Evolutionary conservation across 2,797 vertebrate species (phyloP), one percentile per base, ranked within the genome.

Genomic region (Glossophaga mutica): DNA sequence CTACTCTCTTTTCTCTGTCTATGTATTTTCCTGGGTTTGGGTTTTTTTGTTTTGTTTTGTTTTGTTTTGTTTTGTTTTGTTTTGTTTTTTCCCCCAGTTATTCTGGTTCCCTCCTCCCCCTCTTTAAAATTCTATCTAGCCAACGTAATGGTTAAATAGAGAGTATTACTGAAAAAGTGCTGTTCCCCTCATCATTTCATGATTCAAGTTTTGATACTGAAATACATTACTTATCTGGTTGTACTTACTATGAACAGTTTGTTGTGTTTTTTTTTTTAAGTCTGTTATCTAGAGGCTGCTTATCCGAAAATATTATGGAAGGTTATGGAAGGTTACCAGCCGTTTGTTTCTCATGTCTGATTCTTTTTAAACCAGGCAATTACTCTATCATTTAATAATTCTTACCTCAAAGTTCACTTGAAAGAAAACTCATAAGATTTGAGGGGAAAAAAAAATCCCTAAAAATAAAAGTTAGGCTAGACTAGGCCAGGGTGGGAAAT

Each of bases 401-500:
- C 86, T 98, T 98, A 96, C 98, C 97, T 98, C 97, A 98, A 97
- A 98, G 93, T 98, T 98, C 96, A 97, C 97, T 98, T 97, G 96
- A 98, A 98, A 98, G 97, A 98, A 98, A 98, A 89, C 94, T 98
- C 97, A 62, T 98, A 98, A 97, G 97, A 96, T 95, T 98, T 98
- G 91, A 96, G 94, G 92, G 77, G 6, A 1, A 81, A 81, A 81
- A 81, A 95, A 59, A 86, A 65, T 84, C 93, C 92, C 97, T 98
- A 98, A 98, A 98, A 98, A 98, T 98, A 98, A 98, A 98, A 98
- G 97, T 98, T 98, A 98, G 97, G 97, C 98, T 98, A 89, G 98
- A 97, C 98, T 98, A 98, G 98, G 98, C 98, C 98, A 98, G 98
- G 98, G 98, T 98, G 98, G 98, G 98, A 99, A 99, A 99, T 99